A percentile compares a stretch with the other conserved stretches of the same genome.
Conservation (phyloP, 1,140 invertebrate genomes). For the Drosophila lacteicornis region DNA sequence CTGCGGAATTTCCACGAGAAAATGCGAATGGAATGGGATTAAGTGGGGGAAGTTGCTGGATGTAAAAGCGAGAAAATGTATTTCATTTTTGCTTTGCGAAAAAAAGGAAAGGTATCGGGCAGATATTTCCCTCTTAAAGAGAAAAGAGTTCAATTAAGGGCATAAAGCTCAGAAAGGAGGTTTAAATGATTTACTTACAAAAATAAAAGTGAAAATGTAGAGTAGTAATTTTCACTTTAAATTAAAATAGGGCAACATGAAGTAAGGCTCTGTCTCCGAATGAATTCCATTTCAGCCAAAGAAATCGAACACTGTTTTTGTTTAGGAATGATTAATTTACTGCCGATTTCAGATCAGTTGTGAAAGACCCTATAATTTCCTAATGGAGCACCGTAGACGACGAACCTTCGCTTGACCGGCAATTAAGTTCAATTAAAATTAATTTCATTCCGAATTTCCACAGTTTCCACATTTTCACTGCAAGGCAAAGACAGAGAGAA, state of each 20-base stretch:
- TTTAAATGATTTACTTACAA: too few relatives aligned
- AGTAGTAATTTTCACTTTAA: too few relatives aligned
- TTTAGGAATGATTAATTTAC: slow-evolving; percentile 7
- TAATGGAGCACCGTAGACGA: slow-evolving; percentile 13
- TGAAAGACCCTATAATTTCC: slow-evolving; percentile 11
- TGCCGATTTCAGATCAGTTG: not conserved
- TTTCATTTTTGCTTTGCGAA: slow-evolving; percentile 13
- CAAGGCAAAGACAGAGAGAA: slow-evolving; percentile 10
- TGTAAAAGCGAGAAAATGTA: slow-evolving; percentile 25
- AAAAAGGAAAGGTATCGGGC: slow-evolving; percentile 18
- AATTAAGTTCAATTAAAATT: slow-evolving; percentile 76
- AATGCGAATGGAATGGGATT: slow-evolving; percentile 27
- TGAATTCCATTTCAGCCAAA: not conserved
- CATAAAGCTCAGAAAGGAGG: not conserved
- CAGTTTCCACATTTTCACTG: slow-evolving; percentile 30
- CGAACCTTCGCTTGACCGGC: slow-evolving; percentile 26
- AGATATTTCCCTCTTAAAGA: not conserved
- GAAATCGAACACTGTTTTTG: not conserved
- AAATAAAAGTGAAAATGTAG: too few relatives aligned
- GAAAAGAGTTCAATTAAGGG: not conserved
- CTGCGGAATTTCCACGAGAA: slow-evolving; percentile 32
- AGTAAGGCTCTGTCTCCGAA: not conserved
- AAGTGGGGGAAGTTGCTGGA: slow-evolving; percentile 1
- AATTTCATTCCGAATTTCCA: slow-evolving; percentile 64
- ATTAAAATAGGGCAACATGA: too few relatives aligned